Percentiles rank a stretch among this genome's conserved stretches.
These are phyloP conservation scores for Gephyroberyx darwinii DNA, from an alignment of 2,797 vertebrate species.

Conservation along the genomic window DNA sequence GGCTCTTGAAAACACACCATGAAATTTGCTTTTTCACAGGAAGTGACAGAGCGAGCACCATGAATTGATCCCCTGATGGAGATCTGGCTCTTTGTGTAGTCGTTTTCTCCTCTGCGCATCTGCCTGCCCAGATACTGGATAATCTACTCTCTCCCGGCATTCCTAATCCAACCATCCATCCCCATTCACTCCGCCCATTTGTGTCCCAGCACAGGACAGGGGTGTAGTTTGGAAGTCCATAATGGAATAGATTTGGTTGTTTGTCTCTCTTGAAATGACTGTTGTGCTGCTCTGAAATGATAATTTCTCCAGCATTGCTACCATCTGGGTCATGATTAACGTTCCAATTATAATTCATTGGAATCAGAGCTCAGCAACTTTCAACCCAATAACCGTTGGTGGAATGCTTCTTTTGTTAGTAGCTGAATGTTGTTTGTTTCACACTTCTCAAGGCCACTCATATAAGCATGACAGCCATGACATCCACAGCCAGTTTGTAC, in stretches of 20 bases:
- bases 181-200: conserved; percentile 73
- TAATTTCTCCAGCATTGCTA: conserved; percentile 70
- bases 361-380: conserved; percentile 67
- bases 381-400: conserved; percentile 65
- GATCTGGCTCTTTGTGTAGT: conserved; percentile 82
- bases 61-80: conserved; percentile 82
- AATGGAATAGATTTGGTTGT: conserved; percentile 72
- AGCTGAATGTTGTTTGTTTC: conserved; percentile 32
- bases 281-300: conserved; percentile 68
- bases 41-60: conserved; percentile 76
- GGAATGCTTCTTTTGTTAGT: conserved; percentile 55
- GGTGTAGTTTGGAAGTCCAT: conserved; percentile 73
- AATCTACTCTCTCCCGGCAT: conserved; percentile 79
- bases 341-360: conserved; percentile 74
- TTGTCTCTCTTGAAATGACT: conserved; percentile 73
- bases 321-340: conserved; percentile 78
- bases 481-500: conserved; percentile 1
- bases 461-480: conserved; percentile 10
- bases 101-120: conserved; percentile 78
- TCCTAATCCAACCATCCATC: conserved; percentile 81
- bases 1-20: conserved; percentile 79
- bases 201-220: conserved; percentile 72
- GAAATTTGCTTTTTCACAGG: conserved; percentile 82
- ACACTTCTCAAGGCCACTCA: conserved; percentile 48
- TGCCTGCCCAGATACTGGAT: conserved; percentile 83